Evolutionary conservation across 2,888 invertebrate genomes (phyloP).

Genomic region (Chloroclysta siterata): DNA sequence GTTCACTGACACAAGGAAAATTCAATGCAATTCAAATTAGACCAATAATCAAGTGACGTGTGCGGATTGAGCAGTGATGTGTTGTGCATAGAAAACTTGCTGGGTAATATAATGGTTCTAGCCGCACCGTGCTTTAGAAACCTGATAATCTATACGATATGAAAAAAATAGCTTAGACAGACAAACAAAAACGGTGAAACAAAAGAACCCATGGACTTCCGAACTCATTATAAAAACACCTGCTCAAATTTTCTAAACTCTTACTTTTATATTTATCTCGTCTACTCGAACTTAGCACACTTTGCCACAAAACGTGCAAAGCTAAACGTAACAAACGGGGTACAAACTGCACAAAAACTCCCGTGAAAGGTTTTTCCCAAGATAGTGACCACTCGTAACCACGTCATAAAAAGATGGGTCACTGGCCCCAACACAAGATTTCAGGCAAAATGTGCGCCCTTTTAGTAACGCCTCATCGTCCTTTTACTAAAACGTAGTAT

Average conservation of each 20-base stretch:
- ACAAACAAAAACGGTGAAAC: too few relatives aligned
- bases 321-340: neutral
- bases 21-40: neutral
- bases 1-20: neutral
- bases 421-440: constrained; percentile 26
- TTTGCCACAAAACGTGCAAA: neutral
- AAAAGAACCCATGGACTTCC: too few relatives aligned
- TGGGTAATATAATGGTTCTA: too few relatives aligned
- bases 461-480: constrained; percentile 34
- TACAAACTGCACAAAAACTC: constrained; percentile 4
- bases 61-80: neutral
- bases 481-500: constrained; percentile 32
- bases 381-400: constrained; percentile 24
- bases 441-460: constrained; percentile 25
- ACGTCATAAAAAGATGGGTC: constrained; percentile 27
- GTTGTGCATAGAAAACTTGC: neutral
- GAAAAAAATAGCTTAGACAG: too few relatives aligned
- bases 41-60: neutral
- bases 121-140: too few relatives aligned
- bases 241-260: too few relatives aligned
- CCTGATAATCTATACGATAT: too few relatives aligned
- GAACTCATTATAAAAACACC: too few relatives aligned
- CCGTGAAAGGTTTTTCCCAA: constrained; percentile 2
- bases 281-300: neutral
- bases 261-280: neutral